A percentile compares a stretch with the other conserved stretches of the same genome.
These are phyloP conservation scores for Scortum barcoo DNA, from an alignment of 2,113 vertebrate species.

Conservation along the genomic window DNA sequence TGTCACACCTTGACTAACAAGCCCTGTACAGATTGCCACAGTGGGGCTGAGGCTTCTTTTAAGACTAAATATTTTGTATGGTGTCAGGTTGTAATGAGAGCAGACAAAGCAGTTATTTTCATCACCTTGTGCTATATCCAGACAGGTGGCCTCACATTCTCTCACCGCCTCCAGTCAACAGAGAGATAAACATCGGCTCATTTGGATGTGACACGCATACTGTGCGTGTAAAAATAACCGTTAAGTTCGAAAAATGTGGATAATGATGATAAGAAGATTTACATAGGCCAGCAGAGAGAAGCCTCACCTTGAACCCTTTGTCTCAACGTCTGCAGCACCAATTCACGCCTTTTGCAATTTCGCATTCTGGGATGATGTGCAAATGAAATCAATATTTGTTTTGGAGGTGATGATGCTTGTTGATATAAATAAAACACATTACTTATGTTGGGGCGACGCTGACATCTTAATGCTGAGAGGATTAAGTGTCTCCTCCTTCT, in stretches of 20 bases:
- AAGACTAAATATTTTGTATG: constrained; percentile 20
- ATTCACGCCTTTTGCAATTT: neutral
- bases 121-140: constrained; percentile 48
- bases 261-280: constrained; percentile 25
- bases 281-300: neutral
- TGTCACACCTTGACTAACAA: constrained; percentile 1
- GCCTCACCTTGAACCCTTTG: constrained; percentile 11
- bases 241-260: constrained; percentile 29
- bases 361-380: neutral
- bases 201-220: constrained; percentile 23
- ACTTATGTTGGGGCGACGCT: constrained; percentile 30
- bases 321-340: neutral
- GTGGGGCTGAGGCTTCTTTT: neutral
- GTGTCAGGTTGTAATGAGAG: constrained; percentile 57
- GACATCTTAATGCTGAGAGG: constrained; percentile 48
- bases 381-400: neutral
- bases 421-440: constrained; percentile 46
- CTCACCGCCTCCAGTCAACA: constrained; percentile 4
- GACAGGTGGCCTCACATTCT: constrained; percentile 46
- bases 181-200: constrained; percentile 47
- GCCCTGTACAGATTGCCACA: neutral
- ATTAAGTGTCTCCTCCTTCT: constrained; percentile 45
- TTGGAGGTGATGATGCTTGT: neutral
- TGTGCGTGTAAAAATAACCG: constrained; percentile 18
- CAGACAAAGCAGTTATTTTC: constrained; percentile 52